Evolutionary conservation across 2,113 vertebrate genomes (phyloP).

Genomic region (Sinocyclocheilus maitianheensis): DNA sequence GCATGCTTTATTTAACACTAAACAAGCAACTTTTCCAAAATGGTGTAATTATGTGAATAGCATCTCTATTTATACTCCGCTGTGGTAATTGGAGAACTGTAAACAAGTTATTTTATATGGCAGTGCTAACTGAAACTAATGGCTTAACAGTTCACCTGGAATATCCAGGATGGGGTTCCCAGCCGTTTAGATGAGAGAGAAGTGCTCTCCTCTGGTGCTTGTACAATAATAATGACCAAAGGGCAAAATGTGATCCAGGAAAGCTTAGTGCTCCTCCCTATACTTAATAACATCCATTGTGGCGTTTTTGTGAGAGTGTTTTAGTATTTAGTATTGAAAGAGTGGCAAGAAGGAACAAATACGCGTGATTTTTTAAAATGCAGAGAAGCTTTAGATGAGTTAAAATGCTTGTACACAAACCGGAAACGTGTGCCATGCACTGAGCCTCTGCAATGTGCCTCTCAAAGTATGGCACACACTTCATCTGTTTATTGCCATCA

Average conservation of each 20-base stretch:
- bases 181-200: not conserved
- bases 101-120: constrained; percentile 31
- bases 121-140: not conserved
- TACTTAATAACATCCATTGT: not conserved
- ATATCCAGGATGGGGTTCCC: not conserved
- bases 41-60: constrained; percentile 22
- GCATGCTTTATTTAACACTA: not conserved
- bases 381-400: not conserved
- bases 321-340: not conserved
- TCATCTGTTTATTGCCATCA: constrained; percentile 15
- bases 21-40: not conserved
- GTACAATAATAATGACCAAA: constrained; percentile 7
- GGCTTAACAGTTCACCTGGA: not conserved
- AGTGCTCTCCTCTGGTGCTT: not conserved
- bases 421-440: constrained; percentile 6
- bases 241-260: constrained; percentile 17
- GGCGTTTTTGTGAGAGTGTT: not conserved
- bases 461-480: not conserved
- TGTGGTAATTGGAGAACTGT: constrained; percentile 24
- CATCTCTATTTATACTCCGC: constrained; percentile 20
- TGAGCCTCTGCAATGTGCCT: too few relatives aligned
- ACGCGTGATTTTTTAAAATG: not conserved
- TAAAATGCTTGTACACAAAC: not conserved
- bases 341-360: not conserved
- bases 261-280: not conserved